Conservation (phyloP, 2,888 invertebrate genomes). For the Tiphia femorata region DNA sequence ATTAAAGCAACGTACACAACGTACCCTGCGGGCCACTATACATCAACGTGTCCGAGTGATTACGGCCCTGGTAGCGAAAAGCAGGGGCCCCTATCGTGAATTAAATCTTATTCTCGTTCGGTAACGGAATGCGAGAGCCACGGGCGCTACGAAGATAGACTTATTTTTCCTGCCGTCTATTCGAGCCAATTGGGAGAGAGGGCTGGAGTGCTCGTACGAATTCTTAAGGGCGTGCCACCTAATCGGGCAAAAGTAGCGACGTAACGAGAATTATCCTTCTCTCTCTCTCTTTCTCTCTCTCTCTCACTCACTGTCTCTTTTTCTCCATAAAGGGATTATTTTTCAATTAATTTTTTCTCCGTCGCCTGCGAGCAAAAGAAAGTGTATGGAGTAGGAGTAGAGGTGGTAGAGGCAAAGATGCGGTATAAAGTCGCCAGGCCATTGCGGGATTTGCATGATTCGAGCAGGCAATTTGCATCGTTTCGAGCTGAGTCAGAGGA, state of each 20-base stretch:
- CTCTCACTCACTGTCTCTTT: background rate
- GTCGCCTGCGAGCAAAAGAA: too few relatives aligned
- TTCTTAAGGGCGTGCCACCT: slow-evolving; percentile 25
- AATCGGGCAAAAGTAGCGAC: slow-evolving; percentile 36
- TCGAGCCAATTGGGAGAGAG: too few relatives aligned
- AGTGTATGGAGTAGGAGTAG: too few relatives aligned
- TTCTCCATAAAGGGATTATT: slow-evolving; percentile 28
- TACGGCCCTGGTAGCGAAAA: slow-evolving; percentile 46
- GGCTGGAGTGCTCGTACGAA: slow-evolving; percentile 7
- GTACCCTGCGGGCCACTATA: slow-evolving; percentile 35
- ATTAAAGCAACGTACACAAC: slow-evolving; percentile 39
- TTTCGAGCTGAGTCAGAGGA: background rate
- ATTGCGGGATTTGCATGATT: slow-evolving; percentile 8
- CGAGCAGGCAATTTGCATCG: background rate
- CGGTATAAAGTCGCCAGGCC: background rate
- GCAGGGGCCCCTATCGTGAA: slow-evolving; percentile 48
- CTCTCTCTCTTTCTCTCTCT: slow-evolving; percentile 4
- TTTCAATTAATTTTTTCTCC: slow-evolving; percentile 31
- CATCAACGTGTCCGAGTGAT: slow-evolving; percentile 47
- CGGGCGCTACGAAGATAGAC: slow-evolving; percentile 4
- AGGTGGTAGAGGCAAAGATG: background rate
- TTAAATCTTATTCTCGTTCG: slow-evolving; percentile 53
- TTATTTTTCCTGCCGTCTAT: slow-evolving; percentile 25
- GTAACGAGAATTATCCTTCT: background rate
- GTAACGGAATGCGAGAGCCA: too few relatives aligned